Base-by-base conservation (phyloP, 1,140 invertebrate genomes). In the Teleogryllus occipitalis region DNA sequence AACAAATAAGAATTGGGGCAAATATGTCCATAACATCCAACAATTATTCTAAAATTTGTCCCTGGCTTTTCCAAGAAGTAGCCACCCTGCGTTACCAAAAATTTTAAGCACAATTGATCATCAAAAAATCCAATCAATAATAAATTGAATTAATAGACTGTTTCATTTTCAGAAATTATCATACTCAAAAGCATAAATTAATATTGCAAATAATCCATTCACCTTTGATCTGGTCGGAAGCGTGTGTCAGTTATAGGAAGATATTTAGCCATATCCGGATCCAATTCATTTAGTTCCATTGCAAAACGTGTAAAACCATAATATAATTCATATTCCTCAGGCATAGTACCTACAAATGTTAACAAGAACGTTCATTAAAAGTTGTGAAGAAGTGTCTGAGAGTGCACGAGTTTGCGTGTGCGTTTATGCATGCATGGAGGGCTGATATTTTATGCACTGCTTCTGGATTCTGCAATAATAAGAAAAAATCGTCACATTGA, bases 241-340 rank as follows among this genome's bases (percentile, higher is more conserved):
- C 94, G 86, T 0, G 93, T 93, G 85, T 96, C 94, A 10, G 93
- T 95, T 74, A 89, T 88, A 3, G 94, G 93, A 81, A 95, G 85
- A 77, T 89, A 82, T 39, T 91, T 88, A 7, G 87, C 85, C 82
- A 89, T 84, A 80, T 93, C 91, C 7, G 89, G 88, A 82, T 92
- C 90, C 39, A 95, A 83, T 85, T 96, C 94, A 86, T 96, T 96
- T 27, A 96, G 87, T 86, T 96, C 93, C 84, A 95, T 94, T 7
- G 95, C 94, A 88, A 96, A 95, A 79, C 92, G 86, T 8, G 94
- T 94, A 86, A 96, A 96, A 3, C 94, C 94, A 86, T 96, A 96
- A 86, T 95, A 96, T 65, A 92, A 83, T 84, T 95, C 91, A 86
- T 92, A 90, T 82, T 96, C 92, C 78, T 93, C 92, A 3, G 94